Evolutionary conservation across 1,140 invertebrate species (phyloP).

Genomic region (Cotesia glomerata): DNA sequence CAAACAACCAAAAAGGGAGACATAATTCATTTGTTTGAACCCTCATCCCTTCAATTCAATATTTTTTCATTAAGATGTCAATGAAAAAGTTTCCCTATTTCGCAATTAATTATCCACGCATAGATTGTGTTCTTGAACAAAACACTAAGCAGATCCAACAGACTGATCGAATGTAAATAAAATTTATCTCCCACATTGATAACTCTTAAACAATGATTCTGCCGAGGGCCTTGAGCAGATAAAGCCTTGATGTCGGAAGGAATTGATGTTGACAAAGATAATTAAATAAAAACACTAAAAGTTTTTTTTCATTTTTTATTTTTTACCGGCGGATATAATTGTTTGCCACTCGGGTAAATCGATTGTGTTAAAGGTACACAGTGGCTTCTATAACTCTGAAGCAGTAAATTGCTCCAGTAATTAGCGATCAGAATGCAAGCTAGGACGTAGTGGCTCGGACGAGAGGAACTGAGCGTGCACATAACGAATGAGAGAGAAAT

Average conservation of each 20-base stretch:
- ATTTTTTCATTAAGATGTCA: too few species aligned
- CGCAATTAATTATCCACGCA: too few species aligned
- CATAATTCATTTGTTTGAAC: too few species aligned
- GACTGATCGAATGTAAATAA: too few species aligned
- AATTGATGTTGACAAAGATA: background rate
- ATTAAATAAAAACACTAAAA: background rate
- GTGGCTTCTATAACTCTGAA: conserved; percentile 1
- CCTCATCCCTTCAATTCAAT: too few species aligned
- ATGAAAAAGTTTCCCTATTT: too few species aligned
- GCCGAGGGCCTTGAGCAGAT: background rate
- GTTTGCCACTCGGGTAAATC: conserved; percentile 3
- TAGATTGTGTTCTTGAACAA: too few species aligned
- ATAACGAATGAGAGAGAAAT: conserved; percentile 10
- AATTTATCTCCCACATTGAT: too few species aligned
- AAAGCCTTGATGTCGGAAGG: background rate
- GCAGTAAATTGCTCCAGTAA: conserved; percentile 24
- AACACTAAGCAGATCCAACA: too few species aligned
- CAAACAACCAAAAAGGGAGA: too few species aligned
- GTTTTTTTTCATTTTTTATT: background rate
- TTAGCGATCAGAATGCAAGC: conserved; percentile 12
- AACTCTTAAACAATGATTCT: too few species aligned
- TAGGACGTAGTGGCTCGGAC: background rate
- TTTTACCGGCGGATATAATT: background rate
- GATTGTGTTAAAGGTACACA: conserved; percentile 3
- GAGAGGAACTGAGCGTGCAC: too few species aligned